Conservation (phyloP, 2,888 invertebrate genomes). For the Lordiphosa andalusiaca region DNA sequence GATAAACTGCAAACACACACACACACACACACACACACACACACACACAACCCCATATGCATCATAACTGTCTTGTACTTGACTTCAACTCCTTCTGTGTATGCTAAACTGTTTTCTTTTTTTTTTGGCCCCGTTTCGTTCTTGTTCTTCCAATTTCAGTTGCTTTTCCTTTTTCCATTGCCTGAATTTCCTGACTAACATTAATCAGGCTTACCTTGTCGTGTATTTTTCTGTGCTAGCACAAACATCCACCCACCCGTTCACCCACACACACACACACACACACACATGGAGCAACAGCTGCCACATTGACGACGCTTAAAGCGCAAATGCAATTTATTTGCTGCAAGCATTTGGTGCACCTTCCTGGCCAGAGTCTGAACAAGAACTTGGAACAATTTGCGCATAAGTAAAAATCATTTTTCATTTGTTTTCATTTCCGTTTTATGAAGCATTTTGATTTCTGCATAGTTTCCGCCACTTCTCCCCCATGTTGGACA, state of each 20-base stretch:
- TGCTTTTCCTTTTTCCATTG: conserved; percentile 9
- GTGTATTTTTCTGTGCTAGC: conserved; percentile 16
- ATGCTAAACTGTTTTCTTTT: conserved; percentile 1
- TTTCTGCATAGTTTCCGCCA: conserved; percentile 49
- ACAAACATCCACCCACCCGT: conserved; percentile 5
- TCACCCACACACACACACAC: conserved; percentile 15
- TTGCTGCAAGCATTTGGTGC: conserved; percentile 39
- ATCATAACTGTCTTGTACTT: conserved; percentile 7
- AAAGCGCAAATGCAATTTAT: conserved; percentile 55
- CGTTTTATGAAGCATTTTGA: conserved; percentile 68
- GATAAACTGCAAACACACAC: neutral
- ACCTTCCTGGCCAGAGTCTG: conserved; percentile 22
- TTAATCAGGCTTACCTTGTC: conserved; percentile 42
- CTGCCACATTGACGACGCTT: conserved; percentile 34
- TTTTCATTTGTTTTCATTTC: conserved; percentile 75
- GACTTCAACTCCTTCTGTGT: neutral
- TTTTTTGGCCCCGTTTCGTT: conserved; percentile 1
- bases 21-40: neutral
- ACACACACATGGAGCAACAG: conserved; percentile 24
- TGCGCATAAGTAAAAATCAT: conserved; percentile 67
- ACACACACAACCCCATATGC: neutral
- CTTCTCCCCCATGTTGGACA: conserved; percentile 32
- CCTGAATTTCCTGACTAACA: conserved; percentile 19
- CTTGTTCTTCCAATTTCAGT: neutral
- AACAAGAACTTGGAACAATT: conserved; percentile 40